Evolutionary conservation across 2,888 invertebrate genomes (phyloP), one percentile per base, ranked within the genome.

Genomic region (Pristionchus fissidentatus): DNA sequence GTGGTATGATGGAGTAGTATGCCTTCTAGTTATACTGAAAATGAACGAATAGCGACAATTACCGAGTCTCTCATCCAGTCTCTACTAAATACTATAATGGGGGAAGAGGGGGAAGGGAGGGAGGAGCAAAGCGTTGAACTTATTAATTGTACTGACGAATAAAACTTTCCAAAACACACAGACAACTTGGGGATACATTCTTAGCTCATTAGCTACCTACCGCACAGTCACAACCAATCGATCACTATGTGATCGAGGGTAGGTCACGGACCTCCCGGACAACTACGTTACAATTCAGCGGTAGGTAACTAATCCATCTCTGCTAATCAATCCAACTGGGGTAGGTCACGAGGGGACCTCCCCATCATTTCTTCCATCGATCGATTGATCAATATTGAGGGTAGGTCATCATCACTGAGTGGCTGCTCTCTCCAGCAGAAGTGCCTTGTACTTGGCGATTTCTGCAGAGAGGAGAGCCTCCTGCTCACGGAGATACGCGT

Each of bases 401-500:
- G 49, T 15, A 10, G 19, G 19, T 73, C 43, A 26, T 46, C 19
- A 8, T 52, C n/a, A 78, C n/a, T 78, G n/a, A 8, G 35, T 35
- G 55, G 78, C 55, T 35, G 80, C 80, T 43, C 60, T 57, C 15
- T 26, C n/a, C 41, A 80, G 35, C 10, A 80, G 80, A 60, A 80
- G 57, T 26, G 22, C 41, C 60, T 80, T 80, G 26, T 41, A 60
- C 29, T 83, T 79, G 41, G 84, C 86, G 84, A 91, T 91, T 84
- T 90, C 89, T 46, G 84, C 86, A 35, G 84, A 84, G 43, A 91
- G 84, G 22, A 86, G 84, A 22, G 57, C 85, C 22, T 86, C 87
- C 83, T 89, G 89, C 38, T 85, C 84, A 26, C 89, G 88, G 49
- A 91, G 88, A 70, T 87, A 87, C 19, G 85, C 86, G 83, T 91